phyloP scores from a whole-genome alignment of 2,888 invertebrate species.

The Itoplectis maculator region DNA sequence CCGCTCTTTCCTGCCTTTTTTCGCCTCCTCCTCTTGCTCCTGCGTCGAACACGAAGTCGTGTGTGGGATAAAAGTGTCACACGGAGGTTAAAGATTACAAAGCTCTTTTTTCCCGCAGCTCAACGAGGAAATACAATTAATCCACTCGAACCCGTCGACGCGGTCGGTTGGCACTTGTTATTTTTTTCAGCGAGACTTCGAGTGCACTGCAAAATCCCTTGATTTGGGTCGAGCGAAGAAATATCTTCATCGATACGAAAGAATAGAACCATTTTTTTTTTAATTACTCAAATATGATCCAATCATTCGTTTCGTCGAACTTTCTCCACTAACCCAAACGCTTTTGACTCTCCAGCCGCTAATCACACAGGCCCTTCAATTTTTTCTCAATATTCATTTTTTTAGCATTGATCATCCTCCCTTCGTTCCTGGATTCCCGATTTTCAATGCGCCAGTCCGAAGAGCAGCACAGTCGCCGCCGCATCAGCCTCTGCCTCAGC shows the following conservation, averaged over 20 bases:
- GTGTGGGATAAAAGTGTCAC: slow-evolving; percentile 22
- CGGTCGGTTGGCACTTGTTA: too few species aligned
- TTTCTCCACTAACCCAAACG: too few species aligned
- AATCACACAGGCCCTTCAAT: too few species aligned
- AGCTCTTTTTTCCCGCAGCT: background rate
- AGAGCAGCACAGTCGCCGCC: slow-evolving; percentile 4
- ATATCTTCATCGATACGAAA: too few species aligned
- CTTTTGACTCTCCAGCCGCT: too few species aligned
- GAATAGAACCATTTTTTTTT: too few species aligned
- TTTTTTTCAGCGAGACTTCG: too few species aligned
- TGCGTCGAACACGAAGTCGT: background rate
- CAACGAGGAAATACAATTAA: background rate
- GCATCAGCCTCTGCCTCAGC: slow-evolving; percentile 30
- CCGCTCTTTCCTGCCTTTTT: background rate
- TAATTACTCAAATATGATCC: too few species aligned
- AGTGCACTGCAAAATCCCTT: too few species aligned
- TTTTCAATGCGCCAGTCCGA: slow-evolving; percentile 1
- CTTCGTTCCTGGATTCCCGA: background rate
- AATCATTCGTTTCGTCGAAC: too few species aligned
- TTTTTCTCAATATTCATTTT: background rate
- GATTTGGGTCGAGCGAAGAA: too few species aligned
- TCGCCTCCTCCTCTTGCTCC: slow-evolving; percentile 1
- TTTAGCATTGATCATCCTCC: background rate
- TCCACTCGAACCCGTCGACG: background rate
- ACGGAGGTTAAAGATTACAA: slow-evolving; percentile 1